phyloP scores from a whole-genome alignment of 2,113 vertebrate species.

The Jacana jacana region DNA sequence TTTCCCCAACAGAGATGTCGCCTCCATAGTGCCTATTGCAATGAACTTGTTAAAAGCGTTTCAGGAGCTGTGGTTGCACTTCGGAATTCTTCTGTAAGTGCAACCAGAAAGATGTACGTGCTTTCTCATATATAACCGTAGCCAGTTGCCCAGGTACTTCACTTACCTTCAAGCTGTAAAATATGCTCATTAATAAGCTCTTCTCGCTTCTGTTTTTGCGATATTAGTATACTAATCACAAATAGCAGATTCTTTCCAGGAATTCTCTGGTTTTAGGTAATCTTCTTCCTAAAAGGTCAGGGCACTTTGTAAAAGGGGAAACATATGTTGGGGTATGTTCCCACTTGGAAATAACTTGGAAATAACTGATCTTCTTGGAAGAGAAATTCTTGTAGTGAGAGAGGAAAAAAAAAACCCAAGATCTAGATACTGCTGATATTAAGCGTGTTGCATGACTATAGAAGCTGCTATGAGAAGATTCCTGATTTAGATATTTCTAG shows the following conservation, averaged over 20 bases:
- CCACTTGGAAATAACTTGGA: neutral
- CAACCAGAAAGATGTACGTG: neutral
- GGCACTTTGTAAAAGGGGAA: neutral
- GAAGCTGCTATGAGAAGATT: neutral
- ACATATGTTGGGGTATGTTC: neutral
- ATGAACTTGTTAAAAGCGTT: neutral
- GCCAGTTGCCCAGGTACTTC: neutral
- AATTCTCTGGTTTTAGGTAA: neutral
- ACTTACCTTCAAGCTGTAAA: neutral
- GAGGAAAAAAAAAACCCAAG: neutral
- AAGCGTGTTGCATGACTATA: neutral
- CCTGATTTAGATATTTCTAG: neutral
- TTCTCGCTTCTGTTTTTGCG: neutral
- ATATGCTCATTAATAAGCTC: neutral
- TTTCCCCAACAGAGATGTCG: neutral
- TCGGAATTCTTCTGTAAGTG: neutral
- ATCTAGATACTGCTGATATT: neutral
- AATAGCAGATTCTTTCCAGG: neutral
- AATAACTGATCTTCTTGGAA: neutral
- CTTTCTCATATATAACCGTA: neutral
- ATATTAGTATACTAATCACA: neutral
- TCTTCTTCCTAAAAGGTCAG: neutral
- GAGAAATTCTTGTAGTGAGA: neutral
- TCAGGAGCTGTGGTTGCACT: neutral
- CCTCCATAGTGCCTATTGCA: neutral